Percentiles rank a stretch among this genome's conserved stretches.
Conservation (phyloP, 2,888 invertebrate genomes). For the Drosophila cracens region DNA sequence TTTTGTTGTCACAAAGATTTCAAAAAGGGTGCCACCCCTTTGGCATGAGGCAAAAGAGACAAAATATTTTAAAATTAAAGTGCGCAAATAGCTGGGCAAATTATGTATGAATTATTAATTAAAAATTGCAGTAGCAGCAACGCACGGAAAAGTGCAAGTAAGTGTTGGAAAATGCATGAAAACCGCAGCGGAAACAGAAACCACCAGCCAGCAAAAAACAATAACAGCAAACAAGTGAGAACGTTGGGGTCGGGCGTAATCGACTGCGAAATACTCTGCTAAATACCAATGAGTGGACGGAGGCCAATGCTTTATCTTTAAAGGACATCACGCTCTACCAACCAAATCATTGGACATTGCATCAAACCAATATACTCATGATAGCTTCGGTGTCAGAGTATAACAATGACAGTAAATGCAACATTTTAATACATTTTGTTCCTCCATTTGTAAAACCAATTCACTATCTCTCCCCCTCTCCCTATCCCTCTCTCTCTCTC, state of each 20-base stretch:
- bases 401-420: neutral
- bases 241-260: slow-evolving; percentile 8
- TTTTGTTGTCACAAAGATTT: neutral
- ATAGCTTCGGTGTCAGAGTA: neutral
- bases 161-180: slow-evolving; percentile 20
- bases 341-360: neutral
- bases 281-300: neutral
- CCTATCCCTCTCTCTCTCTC: neutral
- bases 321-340: neutral
- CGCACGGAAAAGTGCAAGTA: slow-evolving; percentile 19
- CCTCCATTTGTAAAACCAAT: neutral
- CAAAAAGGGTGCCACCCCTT: neutral
- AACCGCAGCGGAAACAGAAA: slow-evolving; percentile 11
- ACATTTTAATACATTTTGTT: neutral
- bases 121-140: slow-evolving; percentile 32
- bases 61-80: slow-evolving; percentile 18
- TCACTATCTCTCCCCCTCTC: neutral
- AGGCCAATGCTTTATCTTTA: neutral
- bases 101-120: slow-evolving; percentile 61
- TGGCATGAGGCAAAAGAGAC: neutral
- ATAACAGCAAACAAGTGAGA: slow-evolving; percentile 16
- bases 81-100: slow-evolving; percentile 29
- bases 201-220: slow-evolving; percentile 2
- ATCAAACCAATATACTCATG: neutral
- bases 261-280: neutral